Conservation (phyloP, 2,797 vertebrate genomes). For the Protonibea diacanthus region DNA sequence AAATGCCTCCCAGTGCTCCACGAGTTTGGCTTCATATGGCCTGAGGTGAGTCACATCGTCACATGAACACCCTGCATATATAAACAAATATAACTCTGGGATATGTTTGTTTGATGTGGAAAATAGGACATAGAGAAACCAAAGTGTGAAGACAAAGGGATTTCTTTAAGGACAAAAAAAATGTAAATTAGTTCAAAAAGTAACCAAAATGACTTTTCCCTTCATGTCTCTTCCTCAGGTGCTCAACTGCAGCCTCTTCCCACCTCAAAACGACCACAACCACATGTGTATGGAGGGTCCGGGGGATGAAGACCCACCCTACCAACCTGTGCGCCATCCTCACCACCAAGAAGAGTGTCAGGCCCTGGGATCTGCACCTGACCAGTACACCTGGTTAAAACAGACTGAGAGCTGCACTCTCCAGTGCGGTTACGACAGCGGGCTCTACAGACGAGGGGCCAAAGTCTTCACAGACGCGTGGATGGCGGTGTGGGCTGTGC, state of each 20-base stretch:
- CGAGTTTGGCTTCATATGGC: conserved; percentile 98
- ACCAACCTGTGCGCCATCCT: conserved; percentile 87
- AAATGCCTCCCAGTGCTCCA: conserved; percentile 96
- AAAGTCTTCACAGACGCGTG: conserved; percentile 98
- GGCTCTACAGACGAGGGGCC: conserved; percentile 91
- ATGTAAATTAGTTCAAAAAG: neutral
- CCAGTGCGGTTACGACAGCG: conserved; percentile 96
- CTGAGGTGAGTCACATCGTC: conserved; percentile 82
- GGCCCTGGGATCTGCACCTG: conserved; percentile 86
- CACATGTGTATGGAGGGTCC: conserved; percentile 99
- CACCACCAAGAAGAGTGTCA: conserved; percentile 95
- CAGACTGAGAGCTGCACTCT: conserved; percentile 92
- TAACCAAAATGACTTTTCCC: neutral
- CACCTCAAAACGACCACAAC: conserved; percentile 98
- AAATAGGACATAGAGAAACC: neutral
- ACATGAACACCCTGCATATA: neutral
- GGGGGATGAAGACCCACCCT: conserved; percentile 92
- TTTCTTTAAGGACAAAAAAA: neutral
- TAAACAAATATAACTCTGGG: neutral
- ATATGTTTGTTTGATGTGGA: neutral
- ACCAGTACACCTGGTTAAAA: conserved; percentile 97
- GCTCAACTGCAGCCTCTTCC: conserved; percentile 98
- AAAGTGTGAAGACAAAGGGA: neutral
- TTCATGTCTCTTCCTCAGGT: conserved; percentile 65
- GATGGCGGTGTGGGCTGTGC: conserved; percentile 98